Evolutionary conservation across 2,113 vertebrate species (phyloP).

Genomic region (Atlantisia rogersi): DNA sequence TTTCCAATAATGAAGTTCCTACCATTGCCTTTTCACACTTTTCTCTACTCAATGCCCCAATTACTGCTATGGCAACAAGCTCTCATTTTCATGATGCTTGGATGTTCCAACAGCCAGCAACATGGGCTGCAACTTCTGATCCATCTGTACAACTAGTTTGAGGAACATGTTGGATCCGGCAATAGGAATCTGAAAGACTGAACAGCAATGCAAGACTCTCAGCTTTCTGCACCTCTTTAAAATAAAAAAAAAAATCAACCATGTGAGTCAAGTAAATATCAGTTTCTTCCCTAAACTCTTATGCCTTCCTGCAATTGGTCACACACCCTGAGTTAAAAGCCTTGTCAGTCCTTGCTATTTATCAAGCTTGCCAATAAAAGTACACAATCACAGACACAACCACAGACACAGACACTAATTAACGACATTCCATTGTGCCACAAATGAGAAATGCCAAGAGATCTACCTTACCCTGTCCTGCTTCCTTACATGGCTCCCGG

Average conservation of each 20-base stretch:
- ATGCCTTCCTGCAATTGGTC: neutral
- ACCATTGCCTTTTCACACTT: neutral
- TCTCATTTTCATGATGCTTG: neutral
- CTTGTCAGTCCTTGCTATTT: neutral
- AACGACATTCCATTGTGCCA: slow-evolving; percentile 65
- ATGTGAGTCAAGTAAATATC: neutral
- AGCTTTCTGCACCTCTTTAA: neutral
- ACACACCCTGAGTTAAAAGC: neutral
- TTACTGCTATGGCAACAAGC: neutral
- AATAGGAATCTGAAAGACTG: neutral
- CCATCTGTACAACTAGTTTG: neutral
- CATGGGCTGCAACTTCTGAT: neutral
- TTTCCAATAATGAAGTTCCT: neutral
- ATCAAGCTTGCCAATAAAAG: slow-evolving; percentile 37
- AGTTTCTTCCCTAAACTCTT: neutral
- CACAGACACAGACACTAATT: slow-evolving; percentile 65
- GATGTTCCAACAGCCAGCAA: neutral
- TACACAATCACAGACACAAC: slow-evolving; percentile 53
- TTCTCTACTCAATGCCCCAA: neutral
- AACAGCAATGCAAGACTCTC: neutral
- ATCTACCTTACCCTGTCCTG: slow-evolving; percentile 8
- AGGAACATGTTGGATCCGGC: neutral
- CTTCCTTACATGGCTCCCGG: slow-evolving; percentile 32
- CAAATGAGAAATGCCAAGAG: slow-evolving; percentile 52
- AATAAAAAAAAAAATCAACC: neutral